These are phyloP conservation scores for Aleiodes sp. DNA, from an alignment of 1,140 invertebrate species.

Conservation along the genomic window DNA sequence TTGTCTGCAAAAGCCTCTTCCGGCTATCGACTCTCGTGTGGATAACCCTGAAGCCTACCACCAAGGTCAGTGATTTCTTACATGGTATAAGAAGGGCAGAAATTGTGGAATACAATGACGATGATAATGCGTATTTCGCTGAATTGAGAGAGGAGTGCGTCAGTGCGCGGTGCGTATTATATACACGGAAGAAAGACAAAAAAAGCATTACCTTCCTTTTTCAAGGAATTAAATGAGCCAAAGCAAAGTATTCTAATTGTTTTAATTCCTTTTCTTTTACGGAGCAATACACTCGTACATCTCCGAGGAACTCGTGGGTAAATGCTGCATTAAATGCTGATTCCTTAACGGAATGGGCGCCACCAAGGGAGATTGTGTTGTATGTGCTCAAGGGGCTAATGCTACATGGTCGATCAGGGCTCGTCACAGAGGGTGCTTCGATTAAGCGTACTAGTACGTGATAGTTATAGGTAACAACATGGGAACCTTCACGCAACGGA, in stretches of 20 bases:
- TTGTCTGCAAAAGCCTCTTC: slow-evolving; percentile 1
- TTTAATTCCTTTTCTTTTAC: too few species aligned
- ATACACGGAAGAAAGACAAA: neutral
- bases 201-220: neutral
- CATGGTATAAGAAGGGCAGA: neutral
- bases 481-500: slow-evolving; percentile 39
- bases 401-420: slow-evolving; percentile 31
- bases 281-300: slow-evolving; percentile 27
- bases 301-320: slow-evolving; percentile 1
- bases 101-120: slow-evolving; percentile 1
- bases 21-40: neutral
- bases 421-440: slow-evolving; percentile 42
- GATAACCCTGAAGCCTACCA: neutral
- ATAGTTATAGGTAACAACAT: slow-evolving; percentile 28
- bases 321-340: neutral
- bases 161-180: neutral
- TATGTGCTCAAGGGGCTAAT: slow-evolving; percentile 18
- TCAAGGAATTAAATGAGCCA: slow-evolving; percentile 25
- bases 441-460: slow-evolving; percentile 33
- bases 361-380: slow-evolving; percentile 17
- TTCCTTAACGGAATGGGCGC: neutral
- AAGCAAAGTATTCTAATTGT: slow-evolving; percentile 31
- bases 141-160: slow-evolving; percentile 15
- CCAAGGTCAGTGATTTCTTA: neutral
- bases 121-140: slow-evolving; percentile 15